Percentiles rank a stretch among this genome's conserved stretches.
phyloP scores from a whole-genome alignment of 1,140 invertebrate species.

The Tetragonula clypearis region DNA sequence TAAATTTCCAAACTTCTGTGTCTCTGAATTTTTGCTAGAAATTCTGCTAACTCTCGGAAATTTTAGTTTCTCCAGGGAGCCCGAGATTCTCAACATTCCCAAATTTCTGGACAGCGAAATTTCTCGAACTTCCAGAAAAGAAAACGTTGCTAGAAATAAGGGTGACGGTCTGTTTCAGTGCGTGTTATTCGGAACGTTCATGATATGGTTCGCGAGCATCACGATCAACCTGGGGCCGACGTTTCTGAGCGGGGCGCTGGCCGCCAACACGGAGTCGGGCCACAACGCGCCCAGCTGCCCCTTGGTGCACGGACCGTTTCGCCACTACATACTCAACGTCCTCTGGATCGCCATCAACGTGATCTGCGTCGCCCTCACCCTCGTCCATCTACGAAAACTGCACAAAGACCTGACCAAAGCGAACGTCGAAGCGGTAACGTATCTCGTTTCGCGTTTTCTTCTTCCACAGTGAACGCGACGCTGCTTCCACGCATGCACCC shows the following conservation, averaged over 20 bases:
- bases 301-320: conserved; percentile 89
- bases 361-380: conserved; percentile 92
- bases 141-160: too few species aligned
- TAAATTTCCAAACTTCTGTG: too few species aligned
- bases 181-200: conserved; percentile 94
- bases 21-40: too few species aligned
- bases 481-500: neutral
- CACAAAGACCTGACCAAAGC: conserved; percentile 92
- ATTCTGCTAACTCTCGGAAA: too few species aligned
- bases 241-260: conserved; percentile 92
- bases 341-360: conserved; percentile 95
- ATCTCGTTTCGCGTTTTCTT: neutral
- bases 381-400: conserved; percentile 92
- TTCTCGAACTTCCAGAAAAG: too few species aligned
- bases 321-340: conserved; percentile 94
- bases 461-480: neutral
- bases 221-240: conserved; percentile 96
- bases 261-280: conserved; percentile 90
- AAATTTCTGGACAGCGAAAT: too few species aligned
- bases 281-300: conserved; percentile 91
- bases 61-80: too few species aligned
- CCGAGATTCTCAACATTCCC: too few species aligned
- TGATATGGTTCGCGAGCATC: conserved; percentile 95
- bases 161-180: conserved; percentile 84
- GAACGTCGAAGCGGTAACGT: conserved; percentile 84